A percentile compares a stretch with the other conserved stretches of the same genome.
These are phyloP conservation scores for Drosophila mojavensis DNA, from an alignment of 1,140 invertebrate genomes.

Conservation along the genomic window DNA sequence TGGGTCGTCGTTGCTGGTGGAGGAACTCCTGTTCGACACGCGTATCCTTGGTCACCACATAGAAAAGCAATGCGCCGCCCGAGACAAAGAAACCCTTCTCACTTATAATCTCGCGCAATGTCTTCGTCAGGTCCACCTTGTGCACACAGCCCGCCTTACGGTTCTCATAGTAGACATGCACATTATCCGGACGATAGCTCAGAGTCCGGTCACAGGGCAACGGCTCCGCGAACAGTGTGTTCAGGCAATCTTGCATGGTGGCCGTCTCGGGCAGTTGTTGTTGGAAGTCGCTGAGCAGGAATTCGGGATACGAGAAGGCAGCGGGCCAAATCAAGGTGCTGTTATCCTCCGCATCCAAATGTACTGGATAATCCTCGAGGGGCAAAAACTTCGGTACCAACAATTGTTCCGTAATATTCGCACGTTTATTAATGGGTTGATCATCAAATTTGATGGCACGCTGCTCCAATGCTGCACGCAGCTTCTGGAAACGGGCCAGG, in stretches of 20 bases:
- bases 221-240: slow-evolving; percentile 89
- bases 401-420: slow-evolving; percentile 77
- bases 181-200: slow-evolving; percentile 87
- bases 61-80: slow-evolving; percentile 73
- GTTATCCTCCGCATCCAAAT: slow-evolving; percentile 77
- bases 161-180: slow-evolving; percentile 93
- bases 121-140: slow-evolving; percentile 86
- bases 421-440: slow-evolving; percentile 76
- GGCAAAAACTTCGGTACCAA: slow-evolving; percentile 84
- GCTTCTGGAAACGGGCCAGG: slow-evolving; percentile 80
- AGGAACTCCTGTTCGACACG: slow-evolving; percentile 70
- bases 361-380: slow-evolving; percentile 73
- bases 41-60: slow-evolving; percentile 69
- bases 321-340: slow-evolving; percentile 91
- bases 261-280: slow-evolving; percentile 89
- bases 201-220: slow-evolving; percentile 90
- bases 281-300: slow-evolving; percentile 89
- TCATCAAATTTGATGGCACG: slow-evolving; percentile 86
- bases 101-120: slow-evolving; percentile 87
- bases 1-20: slow-evolving; percentile 61
- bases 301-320: slow-evolving; percentile 93
- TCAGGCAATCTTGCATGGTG: slow-evolving; percentile 90
- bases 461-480: slow-evolving; percentile 84
- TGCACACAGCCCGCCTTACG: slow-evolving; percentile 87
- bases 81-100: slow-evolving; percentile 84